Evolutionary conservation across 2,797 vertebrate genomes (phyloP), one percentile per base, ranked within the genome.

Genomic region (Pseudotriccus pelzelni): DNA sequence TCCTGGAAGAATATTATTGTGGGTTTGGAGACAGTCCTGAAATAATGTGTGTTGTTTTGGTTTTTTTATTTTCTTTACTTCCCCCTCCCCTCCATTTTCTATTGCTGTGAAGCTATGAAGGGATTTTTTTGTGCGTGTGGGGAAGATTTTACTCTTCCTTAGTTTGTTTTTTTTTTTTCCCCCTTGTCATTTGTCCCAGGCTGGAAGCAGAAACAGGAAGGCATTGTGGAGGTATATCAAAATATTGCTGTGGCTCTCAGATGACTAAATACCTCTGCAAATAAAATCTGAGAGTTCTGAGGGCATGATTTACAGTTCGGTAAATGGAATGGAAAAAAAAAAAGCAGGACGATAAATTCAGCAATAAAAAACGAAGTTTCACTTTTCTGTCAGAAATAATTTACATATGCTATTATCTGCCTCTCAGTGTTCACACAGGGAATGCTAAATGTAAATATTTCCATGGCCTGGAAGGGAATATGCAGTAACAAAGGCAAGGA

Each of bases 301-400:
- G 52, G 58, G 15, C 3, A 5, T 46, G 60, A 89, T 91, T 87
- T 92, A 85, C 22, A 25, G 37, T 59, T 89, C 83, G 23, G 60
- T 79, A 87, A 84, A 85, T 28, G 41, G 43, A 22, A 73, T 64
- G 20, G 49, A 21, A 66, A 59, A 50, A 49, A 50, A 77, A 66
- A 39, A 39, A 55, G 10, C 7, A 47, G 43, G 34, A 58, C 25
- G 6, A 85, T 91, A 68, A 89, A 92, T 41, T 67, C 30, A 5
- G 46, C 92, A 64, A 79, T 85, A 74, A 95, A 77, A 82, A 89
- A 60, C 5, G 15, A 68, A 68, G n/a, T 70, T 84, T 78, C 9
- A 15, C 27, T 85, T 80, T 92, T 92, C 60, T 78, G 79, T 80
- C 76, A 81, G 80, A 93, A 88, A 49, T 81, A 89, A 66, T 85